Percentiles rank a stretch among this genome's conserved stretches.
Evolutionary conservation across 2,797 vertebrate genomes (phyloP).

Genomic region (Gymnocypris eckloni): DNA sequence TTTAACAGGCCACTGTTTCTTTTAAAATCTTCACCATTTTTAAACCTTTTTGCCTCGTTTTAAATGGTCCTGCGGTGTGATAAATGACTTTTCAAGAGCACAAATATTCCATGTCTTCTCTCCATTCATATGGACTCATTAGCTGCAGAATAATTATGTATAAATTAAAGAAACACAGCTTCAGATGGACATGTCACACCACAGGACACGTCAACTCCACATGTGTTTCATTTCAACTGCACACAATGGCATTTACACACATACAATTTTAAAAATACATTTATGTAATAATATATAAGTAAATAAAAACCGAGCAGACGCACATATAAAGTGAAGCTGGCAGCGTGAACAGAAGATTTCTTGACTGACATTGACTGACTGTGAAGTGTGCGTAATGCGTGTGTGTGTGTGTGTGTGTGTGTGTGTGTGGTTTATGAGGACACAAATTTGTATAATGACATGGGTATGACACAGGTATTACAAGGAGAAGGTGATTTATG

Average conservation of each 20-base stretch:
- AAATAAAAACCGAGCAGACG: background rate
- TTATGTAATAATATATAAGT: background rate
- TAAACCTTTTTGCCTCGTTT: background rate
- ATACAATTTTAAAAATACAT: background rate
- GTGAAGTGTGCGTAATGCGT: background rate
- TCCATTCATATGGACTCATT: background rate
- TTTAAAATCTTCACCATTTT: background rate
- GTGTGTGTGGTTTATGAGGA: background rate
- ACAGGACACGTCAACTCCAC: background rate
- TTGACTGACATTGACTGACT: slow-evolving; percentile 17
- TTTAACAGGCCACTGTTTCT: background rate
- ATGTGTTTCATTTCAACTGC: background rate
- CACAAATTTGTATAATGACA: too few relatives aligned
- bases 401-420: slow-evolving; percentile 14
- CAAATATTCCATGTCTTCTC: background rate
- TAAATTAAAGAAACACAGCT: background rate
- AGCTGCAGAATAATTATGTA: background rate
- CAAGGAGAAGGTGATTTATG: too few relatives aligned
- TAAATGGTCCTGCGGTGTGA: background rate
- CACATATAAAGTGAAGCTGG: background rate
- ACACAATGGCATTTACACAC: background rate
- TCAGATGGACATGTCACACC: background rate
- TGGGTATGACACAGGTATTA: too few relatives aligned
- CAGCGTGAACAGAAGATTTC: background rate
- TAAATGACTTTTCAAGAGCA: background rate